Evolutionary conservation across 2,797 vertebrate species (phyloP), one percentile per base, ranked within the genome.

Genomic region (Melanotaenia nigrans): DNA sequence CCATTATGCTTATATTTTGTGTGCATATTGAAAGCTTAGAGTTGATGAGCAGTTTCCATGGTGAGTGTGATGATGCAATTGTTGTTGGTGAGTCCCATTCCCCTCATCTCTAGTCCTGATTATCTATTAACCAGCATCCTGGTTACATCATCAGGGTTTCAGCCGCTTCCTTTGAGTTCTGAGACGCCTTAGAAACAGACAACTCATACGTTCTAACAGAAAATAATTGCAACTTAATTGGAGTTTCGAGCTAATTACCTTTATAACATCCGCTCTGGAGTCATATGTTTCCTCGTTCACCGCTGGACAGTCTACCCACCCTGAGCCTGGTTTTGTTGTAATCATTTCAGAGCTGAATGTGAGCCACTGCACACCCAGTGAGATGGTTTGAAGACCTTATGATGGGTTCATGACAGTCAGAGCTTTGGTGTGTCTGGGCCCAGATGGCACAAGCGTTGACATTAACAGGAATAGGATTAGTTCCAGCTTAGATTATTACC

Each of bases 391-490:
- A 82, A 73, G 84, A 82, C 74, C 81, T 85, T 88, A 85, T 90
- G 86, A 89, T 68, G 82, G 84, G 74, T 89, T 89, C 84, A 81
- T 82, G 85, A 89, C 84, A 78, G 89, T 89, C 83, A 75, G 35
- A 71, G 77, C 53, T 33, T 57, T 71, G 25, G 69, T 83, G 72
- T 85, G 79, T 85, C 73, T 83, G 71, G 67, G 64, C 80, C 87
- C 87, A 93, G 89, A 92, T 92, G 92, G 90, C 75, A 71, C 69
- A 38, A 25, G 83, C 81, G 89, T 92, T 93, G 89, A 83, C 84
- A 82, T 86, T 91, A 91, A 93, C 87, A 38, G 84, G 92, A 93
- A 93, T 91, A 93, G 85, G 89, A 90, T 93, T 92, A 92, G 64
- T 77, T 80, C 61, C 75, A 90, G 86, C 93, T 92, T 92, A 93